A percentile compares a stretch with the other conserved stretches of the same genome.
Evolutionary conservation across 2,888 invertebrate species (phyloP).

Genomic region (Sepiola atlantica): DNA sequence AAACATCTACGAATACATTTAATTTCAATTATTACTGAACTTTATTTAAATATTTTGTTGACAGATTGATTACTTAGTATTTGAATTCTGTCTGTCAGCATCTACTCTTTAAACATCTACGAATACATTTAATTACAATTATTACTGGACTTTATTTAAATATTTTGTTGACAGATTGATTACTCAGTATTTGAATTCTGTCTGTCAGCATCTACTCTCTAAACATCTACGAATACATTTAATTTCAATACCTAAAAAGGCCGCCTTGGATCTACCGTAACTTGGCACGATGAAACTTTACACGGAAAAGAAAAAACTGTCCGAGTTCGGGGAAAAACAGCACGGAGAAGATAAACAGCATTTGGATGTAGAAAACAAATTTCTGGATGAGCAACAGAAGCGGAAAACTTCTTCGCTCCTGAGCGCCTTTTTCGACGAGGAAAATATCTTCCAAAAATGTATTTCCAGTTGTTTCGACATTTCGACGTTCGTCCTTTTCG

Average conservation of each 20-base stretch:
- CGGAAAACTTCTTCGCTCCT: background rate
- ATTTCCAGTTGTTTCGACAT: conserved; percentile 41
- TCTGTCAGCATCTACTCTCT: too few species aligned
- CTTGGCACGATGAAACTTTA: background rate
- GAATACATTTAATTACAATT: too few species aligned
- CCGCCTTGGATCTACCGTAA: background rate
- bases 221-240: background rate
- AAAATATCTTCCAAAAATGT: background rate
- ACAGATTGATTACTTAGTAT: too few species aligned
- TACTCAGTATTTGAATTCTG: too few species aligned
- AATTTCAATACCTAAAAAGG: background rate
- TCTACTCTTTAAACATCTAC: too few species aligned
- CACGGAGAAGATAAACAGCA: background rate
- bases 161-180: too few species aligned
- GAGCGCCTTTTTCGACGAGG: background rate
- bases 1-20: too few species aligned
- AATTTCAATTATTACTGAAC: too few species aligned
- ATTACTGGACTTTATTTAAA: too few species aligned
- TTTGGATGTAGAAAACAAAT: background rate
- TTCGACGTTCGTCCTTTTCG: conserved; percentile 8
- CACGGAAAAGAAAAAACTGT: background rate
- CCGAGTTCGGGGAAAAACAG: background rate
- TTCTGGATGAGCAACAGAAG: background rate
- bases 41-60: too few species aligned
- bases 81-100: too few species aligned